phyloP scores from a whole-genome alignment of 2,113 vertebrate species.

The Oriolus oriolus region DNA sequence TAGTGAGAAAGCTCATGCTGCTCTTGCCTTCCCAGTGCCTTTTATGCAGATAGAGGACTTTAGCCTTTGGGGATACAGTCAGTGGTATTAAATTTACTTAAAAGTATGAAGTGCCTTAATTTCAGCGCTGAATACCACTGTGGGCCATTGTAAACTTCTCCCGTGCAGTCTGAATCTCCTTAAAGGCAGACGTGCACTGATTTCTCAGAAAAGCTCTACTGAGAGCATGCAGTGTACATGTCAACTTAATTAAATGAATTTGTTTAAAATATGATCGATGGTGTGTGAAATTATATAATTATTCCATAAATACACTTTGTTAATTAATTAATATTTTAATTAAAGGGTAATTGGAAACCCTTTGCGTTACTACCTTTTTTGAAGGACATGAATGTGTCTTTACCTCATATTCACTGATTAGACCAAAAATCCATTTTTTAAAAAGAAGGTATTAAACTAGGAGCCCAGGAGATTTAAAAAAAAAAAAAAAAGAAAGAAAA shows the following conservation, averaged over 20 bases:
- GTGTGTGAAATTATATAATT: slow-evolving; percentile 71
- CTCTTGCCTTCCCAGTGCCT: slow-evolving; percentile 3
- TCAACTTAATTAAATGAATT: slow-evolving; percentile 61
- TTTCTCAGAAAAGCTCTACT: slow-evolving; percentile 33
- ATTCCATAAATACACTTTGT: slow-evolving; percentile 67
- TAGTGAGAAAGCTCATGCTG: background rate
- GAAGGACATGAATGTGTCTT: background rate
- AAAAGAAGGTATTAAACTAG: background rate
- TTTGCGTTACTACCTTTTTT: slow-evolving; percentile 16
- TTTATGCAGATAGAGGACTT: slow-evolving; percentile 33
- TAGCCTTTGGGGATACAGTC: slow-evolving; percentile 3
- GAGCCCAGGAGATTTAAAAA: background rate
- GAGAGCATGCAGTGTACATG: slow-evolving; percentile 35
- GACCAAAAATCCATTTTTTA: background rate
- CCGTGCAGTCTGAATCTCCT: background rate
- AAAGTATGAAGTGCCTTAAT: slow-evolving; percentile 12
- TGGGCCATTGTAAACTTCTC: background rate
- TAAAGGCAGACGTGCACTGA: background rate
- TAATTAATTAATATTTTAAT: slow-evolving; percentile 74
- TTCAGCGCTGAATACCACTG: background rate
- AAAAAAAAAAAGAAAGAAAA: background rate
- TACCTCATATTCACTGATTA: background rate
- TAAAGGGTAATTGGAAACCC: slow-evolving; percentile 60
- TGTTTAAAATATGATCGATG: slow-evolving; percentile 59
- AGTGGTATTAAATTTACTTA: slow-evolving; percentile 43